Conservation (phyloP, 2,113 vertebrate species). For the Ibidorhyncha struthersii region DNA sequence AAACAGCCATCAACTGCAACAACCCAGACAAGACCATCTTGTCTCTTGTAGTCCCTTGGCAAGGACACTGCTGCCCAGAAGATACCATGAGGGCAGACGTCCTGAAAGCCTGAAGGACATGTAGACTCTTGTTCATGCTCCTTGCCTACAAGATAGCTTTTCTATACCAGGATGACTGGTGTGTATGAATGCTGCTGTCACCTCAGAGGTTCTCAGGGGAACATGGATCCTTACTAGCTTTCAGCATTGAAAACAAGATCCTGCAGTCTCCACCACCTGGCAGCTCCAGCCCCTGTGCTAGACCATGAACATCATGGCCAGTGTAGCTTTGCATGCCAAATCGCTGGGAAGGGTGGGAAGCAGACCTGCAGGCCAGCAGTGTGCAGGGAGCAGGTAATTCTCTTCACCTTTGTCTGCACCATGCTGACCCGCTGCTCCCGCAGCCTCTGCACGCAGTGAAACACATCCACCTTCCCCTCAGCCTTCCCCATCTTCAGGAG, state of each 20-base stretch:
- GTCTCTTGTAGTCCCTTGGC: neutral
- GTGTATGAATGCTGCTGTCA: neutral
- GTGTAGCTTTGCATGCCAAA: neutral
- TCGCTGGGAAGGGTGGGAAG: neutral
- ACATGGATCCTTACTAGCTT: rapidly evolving
- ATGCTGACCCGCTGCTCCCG: constrained; percentile 58
- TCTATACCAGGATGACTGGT: neutral
- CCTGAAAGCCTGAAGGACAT: neutral
- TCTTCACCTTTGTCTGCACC: constrained; percentile 71
- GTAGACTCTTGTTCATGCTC: neutral
- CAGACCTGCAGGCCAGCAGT: neutral
- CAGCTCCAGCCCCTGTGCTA: neutral
- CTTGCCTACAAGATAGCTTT: neutral
- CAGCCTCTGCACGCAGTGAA: constrained; percentile 43
- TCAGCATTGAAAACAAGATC: neutral
- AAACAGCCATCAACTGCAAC: neutral
- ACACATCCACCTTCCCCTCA: constrained; percentile 64
- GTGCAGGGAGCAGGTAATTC: neutral
- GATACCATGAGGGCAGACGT: neutral
- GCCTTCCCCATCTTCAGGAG: constrained; percentile 65
- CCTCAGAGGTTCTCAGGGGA: neutral
- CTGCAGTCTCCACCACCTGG: neutral
- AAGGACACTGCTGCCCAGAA: neutral
- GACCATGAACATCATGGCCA: neutral
- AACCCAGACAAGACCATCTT: neutral